Evolutionary conservation across 2,797 vertebrate genomes (phyloP).

Genomic region (Smutsia gigantea): DNA sequence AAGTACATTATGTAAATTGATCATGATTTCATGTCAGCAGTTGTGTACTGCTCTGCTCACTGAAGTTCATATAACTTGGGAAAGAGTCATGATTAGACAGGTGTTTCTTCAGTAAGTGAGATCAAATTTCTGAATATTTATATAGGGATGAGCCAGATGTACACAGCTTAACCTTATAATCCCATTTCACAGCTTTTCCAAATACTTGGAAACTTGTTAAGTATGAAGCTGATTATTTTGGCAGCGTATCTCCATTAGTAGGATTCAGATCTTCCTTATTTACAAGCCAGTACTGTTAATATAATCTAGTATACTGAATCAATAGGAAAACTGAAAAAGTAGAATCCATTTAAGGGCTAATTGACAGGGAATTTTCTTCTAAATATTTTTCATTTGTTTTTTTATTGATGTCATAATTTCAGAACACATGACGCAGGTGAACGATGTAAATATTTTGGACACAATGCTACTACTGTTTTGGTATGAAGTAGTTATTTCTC

Average conservation of each 20-base stretch:
- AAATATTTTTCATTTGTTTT: constrained; percentile 89
- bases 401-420: constrained; percentile 89
- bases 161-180: constrained; percentile 92
- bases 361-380: constrained; percentile 89
- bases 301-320: constrained; percentile 89
- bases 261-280: constrained; percentile 90
- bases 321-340: constrained; percentile 88
- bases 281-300: constrained; percentile 88
- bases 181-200: constrained; percentile 87
- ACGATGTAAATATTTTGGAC: constrained; percentile 80
- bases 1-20: constrained; percentile 79
- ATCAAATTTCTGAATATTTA: constrained; percentile 90
- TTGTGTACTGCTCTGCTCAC: constrained; percentile 83
- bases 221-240: constrained; percentile 89
- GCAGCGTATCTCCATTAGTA: constrained; percentile 90
- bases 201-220: constrained; percentile 86
- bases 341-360: constrained; percentile 89
- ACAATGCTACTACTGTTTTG: constrained; percentile 41
- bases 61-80: constrained; percentile 86
- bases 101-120: constrained; percentile 89
- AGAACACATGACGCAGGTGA: constrained; percentile 82
- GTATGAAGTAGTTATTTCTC: constrained; percentile 69
- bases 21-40: constrained; percentile 75
- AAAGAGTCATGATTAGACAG: constrained; percentile 88
- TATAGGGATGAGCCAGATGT: constrained; percentile 88